phyloP scores from a whole-genome alignment of 1,140 invertebrate species.

The Hypsibius dujardini region DNA sequence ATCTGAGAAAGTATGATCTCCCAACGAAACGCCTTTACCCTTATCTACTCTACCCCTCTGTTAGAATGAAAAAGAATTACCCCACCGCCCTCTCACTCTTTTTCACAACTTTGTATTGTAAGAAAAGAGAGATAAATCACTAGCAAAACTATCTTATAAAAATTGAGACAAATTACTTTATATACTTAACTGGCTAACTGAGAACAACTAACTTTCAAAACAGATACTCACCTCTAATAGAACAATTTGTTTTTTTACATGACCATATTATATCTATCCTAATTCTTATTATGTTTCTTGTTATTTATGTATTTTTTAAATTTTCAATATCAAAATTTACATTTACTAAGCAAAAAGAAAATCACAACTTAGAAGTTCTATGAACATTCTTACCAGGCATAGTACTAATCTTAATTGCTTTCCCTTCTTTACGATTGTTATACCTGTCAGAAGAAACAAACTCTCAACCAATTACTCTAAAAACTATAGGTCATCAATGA shows the following conservation, averaged over 20 bases:
- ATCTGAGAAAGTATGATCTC: slow-evolving; percentile 34
- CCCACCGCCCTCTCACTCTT: slow-evolving; percentile 40
- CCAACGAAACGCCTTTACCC: slow-evolving; percentile 33
- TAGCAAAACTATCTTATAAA: too few species aligned
- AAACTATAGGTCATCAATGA: slow-evolving; percentile 47
- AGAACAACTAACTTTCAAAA: slow-evolving; percentile 39
- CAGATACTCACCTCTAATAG: slow-evolving; percentile 40
- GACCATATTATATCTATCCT: slow-evolving; percentile 40
- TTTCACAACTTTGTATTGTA: slow-evolving; percentile 39
- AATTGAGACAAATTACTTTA: slow-evolving; percentile 22
- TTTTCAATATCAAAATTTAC: slow-evolving; percentile 35
- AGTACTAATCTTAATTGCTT: slow-evolving; percentile 44
- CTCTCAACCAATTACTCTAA: slow-evolving; percentile 38
- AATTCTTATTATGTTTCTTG: slow-evolving; percentile 31
- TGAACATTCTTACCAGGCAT: slow-evolving; percentile 44
- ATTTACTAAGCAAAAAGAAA: slow-evolving; percentile 33
- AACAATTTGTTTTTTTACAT: slow-evolving; percentile 43
- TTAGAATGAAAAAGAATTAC: slow-evolving; percentile 42
- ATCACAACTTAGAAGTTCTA: slow-evolving; percentile 43
- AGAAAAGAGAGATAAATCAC: slow-evolving; percentile 35
- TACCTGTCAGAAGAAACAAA: slow-evolving; percentile 44
- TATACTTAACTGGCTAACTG: slow-evolving; percentile 33
- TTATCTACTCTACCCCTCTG: slow-evolving; percentile 34
- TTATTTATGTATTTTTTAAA: slow-evolving; percentile 31
- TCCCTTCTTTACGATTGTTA: slow-evolving; percentile 42